A percentile compares a stretch with the other conserved stretches of the same genome.
Conservation (phyloP, 2,113 vertebrate species). For the Vidua chalybeata region DNA sequence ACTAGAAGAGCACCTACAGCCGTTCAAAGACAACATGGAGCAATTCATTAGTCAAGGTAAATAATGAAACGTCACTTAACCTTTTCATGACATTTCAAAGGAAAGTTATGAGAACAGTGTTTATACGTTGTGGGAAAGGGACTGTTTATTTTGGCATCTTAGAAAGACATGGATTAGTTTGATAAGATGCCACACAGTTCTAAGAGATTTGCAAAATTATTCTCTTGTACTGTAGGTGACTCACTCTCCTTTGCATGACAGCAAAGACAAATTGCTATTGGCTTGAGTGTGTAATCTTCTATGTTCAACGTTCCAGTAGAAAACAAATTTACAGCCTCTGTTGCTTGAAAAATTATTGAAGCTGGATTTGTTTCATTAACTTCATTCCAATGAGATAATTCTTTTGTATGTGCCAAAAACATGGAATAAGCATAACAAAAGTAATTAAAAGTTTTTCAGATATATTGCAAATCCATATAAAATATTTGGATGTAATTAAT, state of each 20-base stretch:
- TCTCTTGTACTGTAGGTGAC: conserved; percentile 46
- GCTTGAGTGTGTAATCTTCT: conserved; percentile 13
- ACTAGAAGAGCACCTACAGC: conserved; percentile 90
- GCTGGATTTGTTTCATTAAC: conserved; percentile 40
- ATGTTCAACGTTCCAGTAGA: conserved; percentile 40
- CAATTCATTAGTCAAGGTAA: conserved; percentile 90
- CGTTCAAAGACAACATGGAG: conserved; percentile 96
- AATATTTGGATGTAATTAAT: neutral
- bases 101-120: conserved; percentile 49
- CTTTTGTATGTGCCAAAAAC: conserved; percentile 16
- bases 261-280: conserved; percentile 28
- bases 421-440: neutral
- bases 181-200: conserved; percentile 53
- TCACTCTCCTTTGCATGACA: conserved; percentile 29
- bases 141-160: conserved; percentile 66
- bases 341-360: conserved; percentile 31
- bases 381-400: conserved; percentile 50
- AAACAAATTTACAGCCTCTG: conserved; percentile 37
- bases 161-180: conserved; percentile 62
- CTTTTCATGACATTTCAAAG: conserved; percentile 49
- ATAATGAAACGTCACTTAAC: conserved; percentile 41
- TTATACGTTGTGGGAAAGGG: conserved; percentile 41
- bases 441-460: conserved; percentile 3
- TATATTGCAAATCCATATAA: neutral
- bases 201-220: conserved; percentile 29